phyloP scores from a whole-genome alignment of 2,113 vertebrate genomes.

The Pseudonaja textilis region DNA sequence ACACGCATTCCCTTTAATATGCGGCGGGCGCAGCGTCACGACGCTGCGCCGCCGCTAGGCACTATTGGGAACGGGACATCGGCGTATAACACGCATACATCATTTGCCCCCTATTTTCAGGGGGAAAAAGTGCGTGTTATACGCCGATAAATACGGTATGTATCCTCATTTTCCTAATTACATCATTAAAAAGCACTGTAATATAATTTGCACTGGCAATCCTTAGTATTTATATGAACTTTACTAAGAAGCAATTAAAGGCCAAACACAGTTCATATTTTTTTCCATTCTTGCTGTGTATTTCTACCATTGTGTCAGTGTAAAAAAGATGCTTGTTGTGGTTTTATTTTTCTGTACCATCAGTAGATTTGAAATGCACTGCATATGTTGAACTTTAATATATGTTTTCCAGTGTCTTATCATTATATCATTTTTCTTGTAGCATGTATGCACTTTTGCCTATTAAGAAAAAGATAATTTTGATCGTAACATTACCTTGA shows the following conservation, averaged over 20 bases:
- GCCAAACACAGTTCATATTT: conserved; percentile 70
- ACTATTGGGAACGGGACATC: no score
- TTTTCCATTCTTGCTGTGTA: conserved; percentile 63
- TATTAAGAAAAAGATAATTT: conserved; percentile 70
- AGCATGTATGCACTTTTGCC: conserved; percentile 65
- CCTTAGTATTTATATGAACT: conserved; percentile 40
- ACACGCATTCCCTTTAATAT: no score
- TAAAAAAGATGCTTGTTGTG: conserved; percentile 70
- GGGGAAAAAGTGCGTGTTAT: no score
- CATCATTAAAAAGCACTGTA: conserved; percentile 13
- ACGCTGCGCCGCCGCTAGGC: no score
- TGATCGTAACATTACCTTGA: conserved; percentile 66
- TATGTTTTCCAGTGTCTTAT: conserved; percentile 61
- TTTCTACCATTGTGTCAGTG: conserved; percentile 55
- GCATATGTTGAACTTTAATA: conserved; percentile 61
- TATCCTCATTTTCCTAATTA: conserved; percentile 13
- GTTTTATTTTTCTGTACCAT: conserved; percentile 67
- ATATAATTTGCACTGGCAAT: conserved; percentile 35
- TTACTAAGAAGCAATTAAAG: conserved; percentile 65
- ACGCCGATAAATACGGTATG: no score
- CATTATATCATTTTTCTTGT: conserved; percentile 61
- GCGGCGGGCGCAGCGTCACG: no score
- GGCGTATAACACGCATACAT: no score
- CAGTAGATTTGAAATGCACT: conserved; percentile 73
- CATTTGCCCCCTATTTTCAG: no score